Conservation (phyloP, 1,140 invertebrate genomes). For the Hycleus phaleratus region DNA sequence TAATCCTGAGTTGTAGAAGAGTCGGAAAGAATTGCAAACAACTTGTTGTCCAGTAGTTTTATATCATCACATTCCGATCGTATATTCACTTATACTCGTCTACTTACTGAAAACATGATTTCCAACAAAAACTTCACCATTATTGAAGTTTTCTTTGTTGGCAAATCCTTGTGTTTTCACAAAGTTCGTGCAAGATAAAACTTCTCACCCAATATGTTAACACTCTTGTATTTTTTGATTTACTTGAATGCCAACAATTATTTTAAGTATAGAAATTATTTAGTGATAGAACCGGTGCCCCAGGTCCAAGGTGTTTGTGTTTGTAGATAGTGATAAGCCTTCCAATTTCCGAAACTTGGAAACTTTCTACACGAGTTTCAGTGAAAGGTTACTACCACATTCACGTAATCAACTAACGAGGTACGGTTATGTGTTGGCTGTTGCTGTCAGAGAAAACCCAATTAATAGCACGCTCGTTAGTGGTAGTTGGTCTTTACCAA, state of each 20-base stretch:
- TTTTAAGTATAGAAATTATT: neutral
- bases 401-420: conserved; percentile 14
- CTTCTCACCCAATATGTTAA: too few relatives aligned
- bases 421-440: neutral
- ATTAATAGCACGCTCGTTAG: conserved; percentile 14
- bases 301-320: conserved; percentile 1
- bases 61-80: too few relatives aligned
- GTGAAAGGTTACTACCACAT: conserved; percentile 8
- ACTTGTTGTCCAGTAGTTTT: too few relatives aligned
- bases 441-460: conserved; percentile 4
- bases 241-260: too few relatives aligned
- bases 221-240: too few relatives aligned
- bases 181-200: neutral
- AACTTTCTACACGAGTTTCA: conserved; percentile 3
- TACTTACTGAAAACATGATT: neutral
- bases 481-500: conserved; percentile 9
- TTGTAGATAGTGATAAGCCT: conserved; percentile 3
- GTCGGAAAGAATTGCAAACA: too few relatives aligned
- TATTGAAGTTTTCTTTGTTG: neutral
- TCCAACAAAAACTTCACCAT: conserved; percentile 5
- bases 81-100: too few relatives aligned
- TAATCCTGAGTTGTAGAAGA: too few relatives aligned
- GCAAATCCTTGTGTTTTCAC: neutral
- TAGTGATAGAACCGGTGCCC: neutral
- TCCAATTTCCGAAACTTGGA: conserved; percentile 10